Base-by-base conservation (phyloP, 2,113 vertebrate genomes). In the Lepus timidus region DNA sequence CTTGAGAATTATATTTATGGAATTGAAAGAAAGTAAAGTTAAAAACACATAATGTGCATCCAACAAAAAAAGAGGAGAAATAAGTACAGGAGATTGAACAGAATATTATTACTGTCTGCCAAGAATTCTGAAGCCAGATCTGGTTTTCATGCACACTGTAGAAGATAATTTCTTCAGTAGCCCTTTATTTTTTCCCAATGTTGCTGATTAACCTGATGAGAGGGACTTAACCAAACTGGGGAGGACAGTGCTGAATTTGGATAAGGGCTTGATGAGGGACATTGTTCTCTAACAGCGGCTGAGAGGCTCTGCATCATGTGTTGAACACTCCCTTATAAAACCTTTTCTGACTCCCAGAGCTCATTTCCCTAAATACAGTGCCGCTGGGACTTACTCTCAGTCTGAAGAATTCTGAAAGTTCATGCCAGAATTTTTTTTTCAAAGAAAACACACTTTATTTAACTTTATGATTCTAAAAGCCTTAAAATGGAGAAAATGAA, bases 41-140 rank as follows among this genome's bases (percentile, higher is more conserved):
- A 83, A 96, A 97, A 96, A 88, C 27, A 91, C 25, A 75, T 58
- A 68, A 64, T 92, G 33, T 70, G 33, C 39, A 74, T 71, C 65
- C 84, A n/a, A 33, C 16, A 73, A 82, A 85, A 78, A 86, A 83
- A 93, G 51, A 93, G 61, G 51, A 67, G 29, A 81, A 90, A 29
- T 71, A 83, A 81, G 75, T 75, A 51, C 29, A 3, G 19, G 6
- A 20, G 49, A 17, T 7, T n/a, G 19, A 16, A 36, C 20, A 89
- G 25, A 85, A 51, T 10, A n/a, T 76, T 52, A 62, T 36, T 23
- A 3, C 44, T 52, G 79, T 82, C 31, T 64, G 73, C 87, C 91
- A 84, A 89, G 81, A 91, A 92, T 93, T 91, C 91, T 82, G 87
- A 93, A 94, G 71, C 31, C 70, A 93, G 93, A 90, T 93, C 67